phyloP scores from a whole-genome alignment of 2,797 vertebrate species.

The Bufotes viridis region DNA sequence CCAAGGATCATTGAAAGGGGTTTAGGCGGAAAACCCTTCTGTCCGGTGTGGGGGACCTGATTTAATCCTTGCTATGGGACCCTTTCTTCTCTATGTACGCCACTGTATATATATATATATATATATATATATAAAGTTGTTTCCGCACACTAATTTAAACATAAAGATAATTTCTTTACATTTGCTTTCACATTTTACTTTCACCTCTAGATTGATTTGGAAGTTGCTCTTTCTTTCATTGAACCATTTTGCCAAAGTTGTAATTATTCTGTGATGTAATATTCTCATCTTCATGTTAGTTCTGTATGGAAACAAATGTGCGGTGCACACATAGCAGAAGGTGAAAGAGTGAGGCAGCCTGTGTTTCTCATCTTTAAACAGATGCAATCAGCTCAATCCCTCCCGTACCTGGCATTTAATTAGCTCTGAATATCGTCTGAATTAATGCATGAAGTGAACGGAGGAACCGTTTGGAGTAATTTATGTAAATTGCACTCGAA shows the following conservation, averaged over 20 bases:
- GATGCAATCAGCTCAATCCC: slow-evolving; percentile 61
- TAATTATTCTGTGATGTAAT: slow-evolving; percentile 34
- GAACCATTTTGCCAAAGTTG: not conserved
- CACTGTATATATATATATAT: too few relatives aligned
- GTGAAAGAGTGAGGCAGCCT: slow-evolving; percentile 31
- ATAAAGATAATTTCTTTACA: not conserved
- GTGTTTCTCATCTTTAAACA: slow-evolving; percentile 50
- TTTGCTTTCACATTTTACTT: not conserved
- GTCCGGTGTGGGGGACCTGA: too few relatives aligned
- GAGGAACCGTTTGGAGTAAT: slow-evolving; percentile 56
- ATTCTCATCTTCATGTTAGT: slow-evolving; percentile 9
- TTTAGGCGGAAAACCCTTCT: too few relatives aligned
- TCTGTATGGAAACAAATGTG: slow-evolving; percentile 32
- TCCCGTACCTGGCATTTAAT: slow-evolving; percentile 59
- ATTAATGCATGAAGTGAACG: slow-evolving; percentile 59
- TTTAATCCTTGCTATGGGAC: too few relatives aligned
- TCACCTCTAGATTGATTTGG: not conserved
- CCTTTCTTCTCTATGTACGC: too few relatives aligned
- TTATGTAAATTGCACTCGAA: slow-evolving; percentile 60
- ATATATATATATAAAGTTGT: not conserved
- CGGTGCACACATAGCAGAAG: slow-evolving; percentile 36
- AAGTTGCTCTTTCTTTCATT: not conserved
- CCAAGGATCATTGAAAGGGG: too few relatives aligned
- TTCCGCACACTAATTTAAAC: not conserved
- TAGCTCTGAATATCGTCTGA: slow-evolving; percentile 59